phyloP scores from a whole-genome alignment of 2,888 invertebrate species.

The Trichogramma dendrolimi region DNA sequence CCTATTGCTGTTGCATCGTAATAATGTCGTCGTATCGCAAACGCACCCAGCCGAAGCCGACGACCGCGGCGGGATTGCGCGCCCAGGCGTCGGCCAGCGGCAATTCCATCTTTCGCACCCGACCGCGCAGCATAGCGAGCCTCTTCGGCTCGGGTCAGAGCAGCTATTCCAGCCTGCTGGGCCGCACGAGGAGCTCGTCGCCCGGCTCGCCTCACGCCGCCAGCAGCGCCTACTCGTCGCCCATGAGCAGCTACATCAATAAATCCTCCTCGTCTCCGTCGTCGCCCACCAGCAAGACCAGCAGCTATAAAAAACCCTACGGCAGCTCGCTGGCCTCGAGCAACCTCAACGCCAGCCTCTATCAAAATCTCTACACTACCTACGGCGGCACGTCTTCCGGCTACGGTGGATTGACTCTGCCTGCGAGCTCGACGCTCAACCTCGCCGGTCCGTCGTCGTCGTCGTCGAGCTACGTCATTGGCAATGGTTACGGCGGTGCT shows the following conservation, averaged over 20 bases:
- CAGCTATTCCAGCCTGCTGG: slow-evolving; percentile 43
- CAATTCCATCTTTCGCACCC: slow-evolving; percentile 49
- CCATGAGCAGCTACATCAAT: slow-evolving; percentile 15
- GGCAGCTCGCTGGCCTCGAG: slow-evolving; percentile 40
- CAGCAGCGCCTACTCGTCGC: slow-evolving; percentile 12
- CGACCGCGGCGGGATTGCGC: slow-evolving; percentile 48
- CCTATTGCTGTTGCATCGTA: no score
- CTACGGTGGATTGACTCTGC: slow-evolving; percentile 66
- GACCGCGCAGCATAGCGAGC: slow-evolving; percentile 46
- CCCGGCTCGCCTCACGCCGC: background rate
- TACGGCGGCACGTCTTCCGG: slow-evolving; percentile 65
- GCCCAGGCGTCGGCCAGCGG: slow-evolving; percentile 51
- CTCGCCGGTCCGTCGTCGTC: slow-evolving; percentile 55
- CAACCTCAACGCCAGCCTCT: slow-evolving; percentile 47
- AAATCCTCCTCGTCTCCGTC: slow-evolving; percentile 7
- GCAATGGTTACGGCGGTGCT: slow-evolving; percentile 37
- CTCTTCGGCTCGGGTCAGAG: slow-evolving; percentile 44
- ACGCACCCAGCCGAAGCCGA: slow-evolving; percentile 47
- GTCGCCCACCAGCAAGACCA: background rate
- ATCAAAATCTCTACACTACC: slow-evolving; percentile 54
- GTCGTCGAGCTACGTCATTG: background rate
- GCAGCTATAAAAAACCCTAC: slow-evolving; percentile 37
- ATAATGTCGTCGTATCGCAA: slow-evolving; percentile 49
- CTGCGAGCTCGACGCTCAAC: slow-evolving; percentile 58
- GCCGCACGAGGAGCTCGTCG: slow-evolving; percentile 25